Evolutionary conservation across 1,140 invertebrate genomes (phyloP).

Genomic region (Drosophila tsacasi): DNA sequence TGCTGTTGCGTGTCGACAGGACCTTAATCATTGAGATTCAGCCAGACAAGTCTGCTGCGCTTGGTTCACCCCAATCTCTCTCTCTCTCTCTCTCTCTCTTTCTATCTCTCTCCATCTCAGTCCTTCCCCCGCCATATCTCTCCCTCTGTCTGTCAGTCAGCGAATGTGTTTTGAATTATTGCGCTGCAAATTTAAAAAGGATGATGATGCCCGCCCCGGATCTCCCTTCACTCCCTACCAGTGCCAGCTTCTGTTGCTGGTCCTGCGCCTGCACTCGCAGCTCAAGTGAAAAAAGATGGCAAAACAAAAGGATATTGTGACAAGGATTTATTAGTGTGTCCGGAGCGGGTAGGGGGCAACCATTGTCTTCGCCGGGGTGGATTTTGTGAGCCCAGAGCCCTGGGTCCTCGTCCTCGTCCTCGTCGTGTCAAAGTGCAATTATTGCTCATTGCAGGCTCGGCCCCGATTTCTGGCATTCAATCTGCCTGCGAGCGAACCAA

Average conservation of each 20-base stretch:
- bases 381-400: conserved; percentile 23
- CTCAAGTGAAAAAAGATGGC: conserved; percentile 67
- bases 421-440: conserved; percentile 71
- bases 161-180: conserved; percentile 82
- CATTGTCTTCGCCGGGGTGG: conserved; percentile 71
- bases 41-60: conserved; percentile 34
- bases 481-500: conserved; percentile 22
- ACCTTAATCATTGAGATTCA: conserved; percentile 68
- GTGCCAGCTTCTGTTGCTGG: too few species aligned
- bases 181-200: conserved; percentile 80
- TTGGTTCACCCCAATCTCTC: conserved; percentile 8
- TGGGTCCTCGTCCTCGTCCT: neutral
- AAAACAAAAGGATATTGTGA: conserved; percentile 82
- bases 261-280: conserved; percentile 11
- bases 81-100: too few species aligned
- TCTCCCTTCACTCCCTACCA: neutral
- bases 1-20: conserved; percentile 68
- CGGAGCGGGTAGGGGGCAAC: neutral
- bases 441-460: conserved; percentile 64
- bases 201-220: conserved; percentile 39
- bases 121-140: neutral
- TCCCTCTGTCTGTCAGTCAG: conserved; percentile 54
- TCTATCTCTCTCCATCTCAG: too few species aligned
- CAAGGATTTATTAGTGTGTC: conserved; percentile 77
- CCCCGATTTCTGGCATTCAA: conserved; percentile 67